These are phyloP conservation scores for Mus minutoides DNA, from an alignment of 2,797 vertebrate species.

Conservation along the genomic window DNA sequence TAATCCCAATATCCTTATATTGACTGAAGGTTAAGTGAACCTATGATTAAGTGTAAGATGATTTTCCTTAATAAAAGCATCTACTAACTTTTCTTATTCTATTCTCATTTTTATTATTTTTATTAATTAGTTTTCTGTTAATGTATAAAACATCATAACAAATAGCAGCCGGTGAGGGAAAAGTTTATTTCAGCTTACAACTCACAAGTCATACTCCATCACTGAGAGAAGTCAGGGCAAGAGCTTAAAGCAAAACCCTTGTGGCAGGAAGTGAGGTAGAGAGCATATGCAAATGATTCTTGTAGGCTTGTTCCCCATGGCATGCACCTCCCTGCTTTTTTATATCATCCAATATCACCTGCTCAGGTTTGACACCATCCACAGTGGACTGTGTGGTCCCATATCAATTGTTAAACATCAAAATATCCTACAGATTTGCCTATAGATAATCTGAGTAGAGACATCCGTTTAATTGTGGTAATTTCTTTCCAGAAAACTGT, in stretches of 20 bases:
- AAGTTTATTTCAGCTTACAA: not conserved
- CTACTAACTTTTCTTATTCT: not conserved
- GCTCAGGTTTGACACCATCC: not conserved
- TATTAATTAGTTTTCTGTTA: not conserved
- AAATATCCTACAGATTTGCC: not conserved
- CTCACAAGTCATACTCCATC: not conserved
- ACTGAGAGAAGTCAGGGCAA: not conserved
- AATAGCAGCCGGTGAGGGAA: not conserved
- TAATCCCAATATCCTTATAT: not conserved
- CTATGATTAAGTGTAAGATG: not conserved
- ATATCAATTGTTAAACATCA: not conserved
- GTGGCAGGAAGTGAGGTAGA: not conserved
- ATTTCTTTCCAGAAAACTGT: not conserved
- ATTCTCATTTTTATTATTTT: not conserved
- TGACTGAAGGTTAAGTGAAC: not conserved
- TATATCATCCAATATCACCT: not conserved
- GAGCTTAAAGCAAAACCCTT: no score
- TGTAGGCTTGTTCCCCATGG: not conserved
- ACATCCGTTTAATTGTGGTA: not conserved
- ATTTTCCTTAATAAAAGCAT: not conserved
- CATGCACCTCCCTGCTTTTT: not conserved
- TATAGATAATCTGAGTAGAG: not conserved
- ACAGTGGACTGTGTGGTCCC: not conserved
- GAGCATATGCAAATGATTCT: not conserved
- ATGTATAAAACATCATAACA: not conserved